Percentiles rank a stretch among this genome's conserved stretches.
These are phyloP conservation scores for Magallana angulata DNA, from an alignment of 1,140 invertebrate species.

Conservation along the genomic window DNA sequence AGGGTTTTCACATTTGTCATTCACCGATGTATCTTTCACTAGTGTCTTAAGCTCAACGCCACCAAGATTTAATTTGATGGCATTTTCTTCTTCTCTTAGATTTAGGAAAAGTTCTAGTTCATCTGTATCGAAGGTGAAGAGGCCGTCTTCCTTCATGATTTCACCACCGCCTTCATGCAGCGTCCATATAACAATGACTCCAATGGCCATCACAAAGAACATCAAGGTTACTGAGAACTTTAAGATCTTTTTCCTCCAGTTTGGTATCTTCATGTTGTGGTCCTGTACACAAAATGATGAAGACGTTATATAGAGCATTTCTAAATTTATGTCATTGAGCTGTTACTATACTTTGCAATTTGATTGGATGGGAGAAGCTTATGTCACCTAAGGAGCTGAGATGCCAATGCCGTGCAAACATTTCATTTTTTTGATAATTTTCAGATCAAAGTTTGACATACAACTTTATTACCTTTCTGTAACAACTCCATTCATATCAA, in stretches of 20 bases:
- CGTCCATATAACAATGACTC: conserved; percentile 57
- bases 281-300: not conserved
- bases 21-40: conserved; percentile 10
- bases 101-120: conserved; percentile 46
- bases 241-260: conserved; percentile 48
- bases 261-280: conserved; percentile 33
- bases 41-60: conserved; percentile 45
- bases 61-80: conserved; percentile 41
- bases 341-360: too few species aligned
- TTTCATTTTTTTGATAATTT: too few species aligned
- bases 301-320: too few species aligned
- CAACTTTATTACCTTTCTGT: too few species aligned
- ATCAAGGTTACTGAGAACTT: conserved; percentile 53
- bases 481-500: too few species aligned
- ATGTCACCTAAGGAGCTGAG: too few species aligned
- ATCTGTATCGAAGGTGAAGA: conserved; percentile 50
- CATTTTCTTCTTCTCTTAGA: conserved; percentile 23
- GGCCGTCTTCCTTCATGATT: conserved; percentile 39
- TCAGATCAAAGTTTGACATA: too few species aligned
- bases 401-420: too few species aligned
- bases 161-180: conserved; percentile 53
- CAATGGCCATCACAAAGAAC: conserved; percentile 57
- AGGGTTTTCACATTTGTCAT: conserved; percentile 44
- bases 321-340: too few species aligned
- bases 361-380: too few species aligned